These are phyloP conservation scores for Megalops atlanticus DNA, from an alignment of 2,113 vertebrate genomes.

Conservation along the genomic window DNA sequence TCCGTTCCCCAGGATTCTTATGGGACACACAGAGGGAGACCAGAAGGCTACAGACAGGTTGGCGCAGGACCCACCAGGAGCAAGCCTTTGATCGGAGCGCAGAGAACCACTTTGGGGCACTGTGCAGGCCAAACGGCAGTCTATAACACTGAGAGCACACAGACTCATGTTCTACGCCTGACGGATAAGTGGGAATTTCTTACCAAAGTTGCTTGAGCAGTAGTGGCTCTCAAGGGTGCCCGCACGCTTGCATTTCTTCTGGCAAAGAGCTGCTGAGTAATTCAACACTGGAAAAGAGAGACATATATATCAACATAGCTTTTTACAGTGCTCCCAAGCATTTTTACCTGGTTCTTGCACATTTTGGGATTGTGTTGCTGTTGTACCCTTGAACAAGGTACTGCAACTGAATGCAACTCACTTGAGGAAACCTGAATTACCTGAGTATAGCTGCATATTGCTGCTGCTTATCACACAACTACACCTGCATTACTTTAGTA, in stretches of 20 bases:
- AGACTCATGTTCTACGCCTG: conserved; percentile 29
- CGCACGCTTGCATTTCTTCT: conserved; percentile 77
- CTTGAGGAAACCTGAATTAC: no score
- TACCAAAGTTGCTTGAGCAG: conserved; percentile 84
- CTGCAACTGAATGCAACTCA: no score
- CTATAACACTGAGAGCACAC: conserved; percentile 32
- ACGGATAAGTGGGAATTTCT: conserved; percentile 52
- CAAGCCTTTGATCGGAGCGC: conserved; percentile 10
- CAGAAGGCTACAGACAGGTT: conserved; percentile 5
- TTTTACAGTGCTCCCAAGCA: neutral
- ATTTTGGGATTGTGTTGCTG: neutral
- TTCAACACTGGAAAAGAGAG: conserved; percentile 67
- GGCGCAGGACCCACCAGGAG: conserved; percentile 32
- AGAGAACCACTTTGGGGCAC: conserved; percentile 2
- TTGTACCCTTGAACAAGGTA: neutral
- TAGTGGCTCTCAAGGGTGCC: conserved; percentile 81
- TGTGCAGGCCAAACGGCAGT: conserved; percentile 5
- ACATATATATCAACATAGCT: neutral
- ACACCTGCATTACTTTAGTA: neutral
- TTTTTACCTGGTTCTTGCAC: neutral
- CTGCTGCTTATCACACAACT: no score
- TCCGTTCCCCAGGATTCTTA: no score
- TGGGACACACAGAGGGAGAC: no score
- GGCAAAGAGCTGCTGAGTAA: conserved; percentile 76
- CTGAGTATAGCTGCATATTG: no score